Evolutionary conservation across 2,797 vertebrate genomes (phyloP).

Genomic region (Sarcophilus harrisii): DNA sequence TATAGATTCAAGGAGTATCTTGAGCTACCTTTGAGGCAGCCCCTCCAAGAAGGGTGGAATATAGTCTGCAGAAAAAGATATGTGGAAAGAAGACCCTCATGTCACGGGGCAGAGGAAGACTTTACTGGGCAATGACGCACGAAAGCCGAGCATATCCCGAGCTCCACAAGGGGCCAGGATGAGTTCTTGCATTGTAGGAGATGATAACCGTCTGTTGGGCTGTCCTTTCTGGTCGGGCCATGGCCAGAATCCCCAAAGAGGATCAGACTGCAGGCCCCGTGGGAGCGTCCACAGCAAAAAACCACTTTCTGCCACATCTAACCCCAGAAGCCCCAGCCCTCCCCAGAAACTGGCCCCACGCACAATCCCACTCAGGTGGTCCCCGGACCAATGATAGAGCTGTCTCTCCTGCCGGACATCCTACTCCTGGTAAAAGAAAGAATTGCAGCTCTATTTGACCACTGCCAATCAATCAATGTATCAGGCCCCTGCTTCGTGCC

Average conservation of each 20-base stretch:
- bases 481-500: not conserved
- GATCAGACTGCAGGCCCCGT: not conserved
- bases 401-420: not conserved
- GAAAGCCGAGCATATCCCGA: too few species aligned
- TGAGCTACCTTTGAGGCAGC: not conserved
- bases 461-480: not conserved
- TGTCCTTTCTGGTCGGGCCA: not conserved
- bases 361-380: not conserved
- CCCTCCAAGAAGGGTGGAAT: not conserved
- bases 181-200: not conserved
- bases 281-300: not conserved
- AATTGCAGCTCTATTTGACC: not conserved
- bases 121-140: not conserved
- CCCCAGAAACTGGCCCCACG: not conserved
- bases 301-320: not conserved
- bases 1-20: not conserved
- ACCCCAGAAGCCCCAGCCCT: not conserved
- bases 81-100: not conserved
- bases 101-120: not conserved
- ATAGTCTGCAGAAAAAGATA: not conserved
- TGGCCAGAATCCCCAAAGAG: not conserved
- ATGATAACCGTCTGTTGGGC: not conserved
- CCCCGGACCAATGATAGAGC: not conserved
- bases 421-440: not conserved
- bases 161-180: not conserved